Evolutionary conservation across 2,113 vertebrate genomes (phyloP), one percentile per base, ranked within the genome.

Genomic region (Fukomys damarensis): DNA sequence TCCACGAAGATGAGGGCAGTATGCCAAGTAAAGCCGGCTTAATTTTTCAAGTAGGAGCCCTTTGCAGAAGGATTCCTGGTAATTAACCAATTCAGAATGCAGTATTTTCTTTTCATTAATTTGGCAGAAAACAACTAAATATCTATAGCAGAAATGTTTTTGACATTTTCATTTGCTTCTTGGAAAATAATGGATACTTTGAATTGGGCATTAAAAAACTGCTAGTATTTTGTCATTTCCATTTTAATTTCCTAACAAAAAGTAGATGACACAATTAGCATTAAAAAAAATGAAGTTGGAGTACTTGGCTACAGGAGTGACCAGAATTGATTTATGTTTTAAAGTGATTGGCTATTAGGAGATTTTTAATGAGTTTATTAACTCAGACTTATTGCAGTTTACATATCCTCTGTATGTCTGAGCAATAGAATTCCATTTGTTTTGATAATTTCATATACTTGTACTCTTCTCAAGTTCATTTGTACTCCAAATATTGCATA

Each of bases 31-130:
- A 93, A 97, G 79, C 95, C 96, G 97, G 92, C 95, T 97, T 96
- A 89, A 91, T 84, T 98, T 77, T 97, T 82, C 88, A 97, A 96
- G 93, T 96, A 96, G 97, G 97, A 97, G 80, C 94, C 94, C 93
- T 98, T 96, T 96, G 83, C 93, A 98, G 93, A 98, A 97, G 93
- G 95, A 97, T 96, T 97, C 92, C 94, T 97, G 96, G 89, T 97
- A 98, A 97, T 98, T 97, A 97, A 96, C 90, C 77, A 97, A 96
- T 96, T 98, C 93, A 96, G 88, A 97, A 96, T 97, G 97, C 96
- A 98, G 95, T 98, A 97, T 98, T 98, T 98, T 96, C 94, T 89
- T 98, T 98, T 97, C 96, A 96, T 97, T 97, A 98, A 97, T 97
- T 97, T 98, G 97, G 92, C 97, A 98, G 92, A 97, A 97, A 97